phyloP scores from a whole-genome alignment of 2,888 invertebrate genomes.

The Andrena praecox region DNA sequence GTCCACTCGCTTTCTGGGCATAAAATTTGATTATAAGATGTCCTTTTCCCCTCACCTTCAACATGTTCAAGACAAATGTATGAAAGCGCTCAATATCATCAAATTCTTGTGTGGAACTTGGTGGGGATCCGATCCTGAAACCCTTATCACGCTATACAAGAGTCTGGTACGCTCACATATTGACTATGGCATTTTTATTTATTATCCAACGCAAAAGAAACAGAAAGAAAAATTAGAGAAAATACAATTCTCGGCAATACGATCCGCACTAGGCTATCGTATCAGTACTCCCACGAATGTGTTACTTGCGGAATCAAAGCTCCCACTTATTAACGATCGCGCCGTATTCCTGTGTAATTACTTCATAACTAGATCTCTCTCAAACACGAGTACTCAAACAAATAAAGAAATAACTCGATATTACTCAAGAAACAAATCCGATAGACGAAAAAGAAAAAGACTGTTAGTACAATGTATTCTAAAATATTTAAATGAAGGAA shows the following conservation, averaged over 20 bases:
- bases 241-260: slow-evolving; percentile 41
- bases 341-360: background rate
- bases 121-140: too few species aligned
- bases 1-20: too few species aligned
- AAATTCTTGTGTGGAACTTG: background rate
- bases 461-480: slow-evolving; percentile 9
- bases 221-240: slow-evolving; percentile 22
- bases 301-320: slow-evolving; percentile 1
- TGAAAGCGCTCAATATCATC: background rate
- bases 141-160: slow-evolving; percentile 24
- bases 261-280: slow-evolving; percentile 11
- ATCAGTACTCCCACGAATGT: slow-evolving; percentile 1
- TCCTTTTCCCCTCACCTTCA: too few species aligned
- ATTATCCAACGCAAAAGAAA: slow-evolving; percentile 21
- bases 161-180: slow-evolving; percentile 41
- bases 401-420: slow-evolving; percentile 1
- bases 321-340: background rate
- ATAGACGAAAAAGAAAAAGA: background rate
- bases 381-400: background rate
- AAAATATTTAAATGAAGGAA: too few species aligned
- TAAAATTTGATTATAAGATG: too few species aligned
- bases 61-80: background rate
- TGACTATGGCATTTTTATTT: slow-evolving; percentile 46
- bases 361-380: background rate
- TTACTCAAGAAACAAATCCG: background rate